phyloP scores from a whole-genome alignment of 2,797 vertebrate species.

The Sebastes variabilis region DNA sequence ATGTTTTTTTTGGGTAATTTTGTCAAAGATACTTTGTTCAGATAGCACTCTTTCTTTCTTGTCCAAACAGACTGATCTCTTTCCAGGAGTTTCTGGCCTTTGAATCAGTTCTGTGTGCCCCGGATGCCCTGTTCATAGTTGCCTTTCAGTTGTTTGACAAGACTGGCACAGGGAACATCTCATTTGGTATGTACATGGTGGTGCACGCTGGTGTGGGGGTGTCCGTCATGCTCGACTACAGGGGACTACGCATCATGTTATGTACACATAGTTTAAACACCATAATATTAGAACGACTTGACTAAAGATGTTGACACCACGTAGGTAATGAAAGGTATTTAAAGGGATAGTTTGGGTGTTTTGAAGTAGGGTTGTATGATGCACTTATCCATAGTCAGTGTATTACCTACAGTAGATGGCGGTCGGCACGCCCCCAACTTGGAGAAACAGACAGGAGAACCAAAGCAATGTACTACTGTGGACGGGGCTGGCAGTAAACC shows the following conservation, averaged over 20 bases:
- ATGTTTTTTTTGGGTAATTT: background rate
- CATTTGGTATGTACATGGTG: conserved; percentile 89
- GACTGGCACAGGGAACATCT: conserved; percentile 91
- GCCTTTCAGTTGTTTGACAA: conserved; percentile 98
- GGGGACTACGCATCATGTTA: background rate
- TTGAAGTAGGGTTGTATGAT: too few species aligned
- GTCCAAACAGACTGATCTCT: conserved; percentile 90
- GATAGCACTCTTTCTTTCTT: conserved; percentile 58
- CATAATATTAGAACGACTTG: background rate
- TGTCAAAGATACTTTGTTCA: conserved; percentile 34
- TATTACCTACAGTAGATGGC: too few species aligned
- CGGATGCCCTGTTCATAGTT: conserved; percentile 95
- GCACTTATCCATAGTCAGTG: too few species aligned
- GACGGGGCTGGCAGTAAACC: too few species aligned
- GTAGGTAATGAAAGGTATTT: background rate
- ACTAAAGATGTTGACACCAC: background rate
- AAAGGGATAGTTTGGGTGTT: background rate
- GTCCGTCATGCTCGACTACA: background rate
- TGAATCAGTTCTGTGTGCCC: conserved; percentile 94
- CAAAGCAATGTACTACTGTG: too few species aligned
- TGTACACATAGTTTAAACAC: background rate
- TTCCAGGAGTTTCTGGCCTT: conserved; percentile 98
- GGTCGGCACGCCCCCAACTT: too few species aligned
- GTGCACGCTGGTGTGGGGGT: background rate
- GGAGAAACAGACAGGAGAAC: too few species aligned